Evolutionary conservation across 2,797 vertebrate species (phyloP).

Genomic region (Lacerta viridis): DNA sequence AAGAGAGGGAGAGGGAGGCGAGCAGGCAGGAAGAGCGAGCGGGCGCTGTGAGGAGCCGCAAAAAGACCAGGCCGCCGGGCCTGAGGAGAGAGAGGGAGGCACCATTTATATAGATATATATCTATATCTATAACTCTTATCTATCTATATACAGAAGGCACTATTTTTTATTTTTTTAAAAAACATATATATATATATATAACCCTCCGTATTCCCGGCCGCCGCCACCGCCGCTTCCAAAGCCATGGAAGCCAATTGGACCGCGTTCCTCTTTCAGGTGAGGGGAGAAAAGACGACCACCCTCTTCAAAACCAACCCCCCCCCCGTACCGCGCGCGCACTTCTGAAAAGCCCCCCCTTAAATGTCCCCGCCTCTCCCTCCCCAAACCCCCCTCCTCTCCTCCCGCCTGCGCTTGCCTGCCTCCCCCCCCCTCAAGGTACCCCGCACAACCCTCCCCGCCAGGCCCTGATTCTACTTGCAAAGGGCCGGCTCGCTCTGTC

Average conservation of each 20-base stretch:
- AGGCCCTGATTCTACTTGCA: neutral
- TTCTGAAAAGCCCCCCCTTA: slow-evolving; percentile 21
- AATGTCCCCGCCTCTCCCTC: slow-evolving; percentile 68
- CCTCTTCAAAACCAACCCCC: slow-evolving; percentile 24
- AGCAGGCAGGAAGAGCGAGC: slow-evolving; percentile 61
- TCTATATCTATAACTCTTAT: neutral
- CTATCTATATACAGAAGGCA: too few species aligned
- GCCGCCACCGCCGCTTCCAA: slow-evolving; percentile 38
- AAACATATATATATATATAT: neutral
- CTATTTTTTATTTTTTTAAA: neutral
- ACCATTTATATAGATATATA: neutral
- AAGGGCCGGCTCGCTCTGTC: slow-evolving; percentile 10
- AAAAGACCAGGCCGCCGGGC: slow-evolving; percentile 50
- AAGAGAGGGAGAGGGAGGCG: slow-evolving; percentile 36
- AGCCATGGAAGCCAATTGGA: slow-evolving; percentile 85
- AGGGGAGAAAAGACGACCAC: slow-evolving; percentile 35
- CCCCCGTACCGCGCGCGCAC: slow-evolving; percentile 47
- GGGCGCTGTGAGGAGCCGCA: neutral
- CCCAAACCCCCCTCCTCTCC: slow-evolving; percentile 42
- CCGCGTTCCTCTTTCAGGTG: slow-evolving; percentile 85
- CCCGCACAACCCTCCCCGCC: neutral
- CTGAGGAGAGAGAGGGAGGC: slow-evolving; percentile 18
- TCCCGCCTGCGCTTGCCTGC: neutral
- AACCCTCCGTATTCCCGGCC: neutral
- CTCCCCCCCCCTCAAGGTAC: neutral